Evolutionary conservation across 2,113 vertebrate species (phyloP), one percentile per base, ranked within the genome.

Genomic region (Passer montanus): DNA sequence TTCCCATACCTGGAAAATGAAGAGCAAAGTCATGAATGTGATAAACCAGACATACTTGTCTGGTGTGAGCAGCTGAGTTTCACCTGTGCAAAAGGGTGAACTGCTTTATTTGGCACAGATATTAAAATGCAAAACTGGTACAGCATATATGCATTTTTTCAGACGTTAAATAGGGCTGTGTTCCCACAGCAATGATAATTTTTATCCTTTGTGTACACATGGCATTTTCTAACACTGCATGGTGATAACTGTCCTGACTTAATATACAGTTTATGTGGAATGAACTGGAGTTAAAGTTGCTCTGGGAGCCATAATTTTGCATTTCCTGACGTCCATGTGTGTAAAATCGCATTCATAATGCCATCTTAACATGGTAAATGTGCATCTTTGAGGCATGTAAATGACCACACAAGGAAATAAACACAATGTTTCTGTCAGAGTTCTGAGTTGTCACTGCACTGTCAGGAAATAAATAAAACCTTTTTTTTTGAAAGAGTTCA

Each of bases 281-380:
- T 56, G 59, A 93, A 74, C 69, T 79, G 68, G 91, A 95, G 66
- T 88, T 95, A 93, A 93, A 96, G 91, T 93, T 94, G 90, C 84
- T 95, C 69, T 84, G 97, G 95, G 94, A 96, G 72, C 58, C 75
- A 84, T 96, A 95, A 97, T 78, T 97, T 82, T 84, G 56, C 70
- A 27, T 89, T 90, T 94, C 58, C 53, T 83, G 84, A 95, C 93
- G 95, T 96, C 75, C 56, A 30, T 75, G 79, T 73, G 59, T 91
- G 59, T 59, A 87, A 95, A 91, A 93, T 87, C 76, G 75, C 87
- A 89, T 91, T 91, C 70, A 91, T 87, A 96, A 96, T 74, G 81
- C 88, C 90, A 95, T 89, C 86, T 80, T 90, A 94, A 80, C 55
- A 56, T 83, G 59, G 77, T 79, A 84, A 91, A 94, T 91, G 76